phyloP scores from a whole-genome alignment of 2,797 vertebrate species.

The Schizothorax lantsangensis region DNA sequence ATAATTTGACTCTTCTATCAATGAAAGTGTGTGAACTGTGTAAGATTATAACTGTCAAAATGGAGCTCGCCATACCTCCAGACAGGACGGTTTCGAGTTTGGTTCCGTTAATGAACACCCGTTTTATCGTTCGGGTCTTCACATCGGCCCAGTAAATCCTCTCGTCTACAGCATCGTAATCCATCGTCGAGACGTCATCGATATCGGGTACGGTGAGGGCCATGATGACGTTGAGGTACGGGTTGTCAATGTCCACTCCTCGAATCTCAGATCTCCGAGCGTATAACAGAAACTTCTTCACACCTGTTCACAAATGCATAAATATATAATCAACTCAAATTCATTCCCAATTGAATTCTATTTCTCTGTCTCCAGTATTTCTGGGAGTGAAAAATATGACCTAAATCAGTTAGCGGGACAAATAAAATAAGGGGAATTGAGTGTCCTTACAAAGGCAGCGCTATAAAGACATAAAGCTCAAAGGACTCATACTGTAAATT shows the following conservation, averaged over 20 bases:
- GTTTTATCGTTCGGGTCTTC: conserved; percentile 87
- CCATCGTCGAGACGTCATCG: conserved; percentile 86
- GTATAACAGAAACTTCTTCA: conserved; percentile 87
- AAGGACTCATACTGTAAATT: conserved; percentile 34
- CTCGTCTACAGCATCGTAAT: conserved; percentile 84
- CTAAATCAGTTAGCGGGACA: conserved; percentile 24
- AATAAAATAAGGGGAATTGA: conserved; percentile 33
- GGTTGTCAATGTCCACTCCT: conserved; percentile 87
- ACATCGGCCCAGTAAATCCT: conserved; percentile 88
- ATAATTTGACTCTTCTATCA: not conserved
- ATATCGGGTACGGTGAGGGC: conserved; percentile 88
- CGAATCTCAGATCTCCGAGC: conserved; percentile 86
- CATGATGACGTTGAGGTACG: conserved; percentile 88
- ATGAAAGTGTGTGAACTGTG: not conserved
- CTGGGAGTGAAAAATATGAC: conserved; percentile 8
- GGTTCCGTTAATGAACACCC: conserved; percentile 87
- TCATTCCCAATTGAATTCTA: not conserved
- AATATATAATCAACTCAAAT: not conserved
- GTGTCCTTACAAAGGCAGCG: conserved; percentile 23
- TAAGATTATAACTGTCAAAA: not conserved
- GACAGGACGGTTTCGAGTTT: conserved; percentile 84
- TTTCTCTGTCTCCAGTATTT: not conserved
- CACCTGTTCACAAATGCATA: conserved; percentile 71
- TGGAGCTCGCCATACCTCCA: conserved; percentile 75
- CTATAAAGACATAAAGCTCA: conserved; percentile 40